Evolutionary conservation across 2,888 invertebrate species (phyloP), one percentile per base, ranked within the genome.

Genomic region (Acleris emargana): DNA sequence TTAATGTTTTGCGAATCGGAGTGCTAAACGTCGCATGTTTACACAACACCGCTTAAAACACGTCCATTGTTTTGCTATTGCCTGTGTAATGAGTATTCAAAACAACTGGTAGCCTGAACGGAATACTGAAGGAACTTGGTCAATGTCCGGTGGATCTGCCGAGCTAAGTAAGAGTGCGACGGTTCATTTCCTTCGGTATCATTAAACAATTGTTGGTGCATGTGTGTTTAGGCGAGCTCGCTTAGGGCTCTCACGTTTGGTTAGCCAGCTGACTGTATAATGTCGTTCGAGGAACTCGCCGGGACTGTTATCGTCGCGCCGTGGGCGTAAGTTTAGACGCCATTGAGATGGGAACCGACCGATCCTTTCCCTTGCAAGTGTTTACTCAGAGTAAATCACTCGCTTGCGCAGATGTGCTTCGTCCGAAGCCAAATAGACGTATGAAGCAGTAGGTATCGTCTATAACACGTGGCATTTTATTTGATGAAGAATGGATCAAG

Each of bases 61-160:
- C 68, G 68, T 67, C 76, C 73, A 86, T 89, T 90, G 89, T 89
- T 88, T 72, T 81, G 78, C 72, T 73, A 72, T 72, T 71, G 70
- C 71, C 69, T 69, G 71, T 72, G 76, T 76, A 75, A 72, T 75
- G 63, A 72, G 78, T 81, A 81, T 81, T 80, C 83, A 84, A 83
- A 88, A 87, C 84, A 86, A 74, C 53, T 42, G 28, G 59, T 43
- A 71, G 71, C 76, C 74, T 72, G 72, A 74, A 77, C 73, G 73
- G 75, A 78, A 78, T 79, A 77, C 74, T 75, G 75, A 71, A 79
- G 81, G 81, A 83, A 83, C 83, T 81, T 78, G 73, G 75, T 76
- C 78, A 80, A 87, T 87, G 88, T 87, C 87, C 88, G 87, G 83
- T 84, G 83, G 73, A 83, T 84, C 82, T 77, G 78, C 74, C 71